These are phyloP conservation scores for Lethrus apterus DNA, from an alignment of 1,140 invertebrate genomes.

Conservation along the genomic window DNA sequence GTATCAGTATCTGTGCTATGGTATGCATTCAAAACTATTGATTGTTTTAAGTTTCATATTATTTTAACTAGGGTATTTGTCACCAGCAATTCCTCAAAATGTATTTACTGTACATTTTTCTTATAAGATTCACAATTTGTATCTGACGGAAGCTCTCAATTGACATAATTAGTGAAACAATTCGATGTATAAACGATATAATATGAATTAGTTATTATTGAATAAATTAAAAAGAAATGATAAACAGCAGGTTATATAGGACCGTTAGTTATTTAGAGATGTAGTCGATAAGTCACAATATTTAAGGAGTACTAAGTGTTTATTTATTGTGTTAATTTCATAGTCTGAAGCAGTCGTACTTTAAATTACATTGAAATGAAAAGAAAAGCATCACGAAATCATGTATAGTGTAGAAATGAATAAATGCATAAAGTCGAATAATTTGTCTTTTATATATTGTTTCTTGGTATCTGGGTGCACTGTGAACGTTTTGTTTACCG, in stretches of 20 bases:
- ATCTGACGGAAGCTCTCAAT: no score
- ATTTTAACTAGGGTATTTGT: no score
- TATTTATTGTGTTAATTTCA: slow-evolving; percentile 13
- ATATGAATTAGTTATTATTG: slow-evolving; percentile 11
- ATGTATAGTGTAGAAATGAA: slow-evolving; percentile 14
- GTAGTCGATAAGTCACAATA: slow-evolving; percentile 13
- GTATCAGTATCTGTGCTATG: no score
- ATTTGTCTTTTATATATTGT: background rate
- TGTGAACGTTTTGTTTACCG: no score
- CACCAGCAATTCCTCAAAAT: no score
- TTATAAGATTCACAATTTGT: no score
- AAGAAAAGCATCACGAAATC: slow-evolving; percentile 13
- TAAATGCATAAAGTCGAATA: slow-evolving; percentile 11
- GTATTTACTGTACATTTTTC: no score
- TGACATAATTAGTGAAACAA: slow-evolving; percentile 2
- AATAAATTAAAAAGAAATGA: slow-evolving; percentile 5
- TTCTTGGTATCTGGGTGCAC: no score
- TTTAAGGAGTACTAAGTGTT: slow-evolving; percentile 14
- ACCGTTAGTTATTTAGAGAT: slow-evolving; percentile 3
- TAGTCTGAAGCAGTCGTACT: slow-evolving; percentile 12
- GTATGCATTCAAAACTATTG: no score
- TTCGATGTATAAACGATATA: slow-evolving; percentile 9
- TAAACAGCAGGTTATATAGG: slow-evolving; percentile 11
- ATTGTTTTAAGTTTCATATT: no score
- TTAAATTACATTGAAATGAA: slow-evolving; percentile 12